phyloP scores from a whole-genome alignment of 2,113 vertebrate genomes.

The Sciurus niger region DNA sequence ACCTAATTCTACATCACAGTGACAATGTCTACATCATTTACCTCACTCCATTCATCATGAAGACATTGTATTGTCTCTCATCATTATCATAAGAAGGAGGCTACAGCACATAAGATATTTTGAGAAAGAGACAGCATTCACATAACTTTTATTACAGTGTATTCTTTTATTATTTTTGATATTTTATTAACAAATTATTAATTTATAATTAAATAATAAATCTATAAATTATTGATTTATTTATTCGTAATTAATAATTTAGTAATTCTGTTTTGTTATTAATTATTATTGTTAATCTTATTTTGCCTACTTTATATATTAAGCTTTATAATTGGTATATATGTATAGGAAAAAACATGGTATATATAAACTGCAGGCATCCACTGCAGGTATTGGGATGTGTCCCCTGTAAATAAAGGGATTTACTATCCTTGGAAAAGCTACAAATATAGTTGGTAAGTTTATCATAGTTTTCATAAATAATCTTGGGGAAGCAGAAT shows the following conservation, averaged over 20 bases:
- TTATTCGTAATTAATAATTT: no score
- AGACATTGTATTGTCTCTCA: not conserved
- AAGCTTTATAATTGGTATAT: not conserved
- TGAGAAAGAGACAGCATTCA: not conserved
- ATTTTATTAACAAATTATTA: no score
- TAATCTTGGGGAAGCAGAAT: not conserved
- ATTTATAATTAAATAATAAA: no score
- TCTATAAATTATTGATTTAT: no score
- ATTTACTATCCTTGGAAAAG: not conserved
- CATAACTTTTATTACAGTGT: not conserved
- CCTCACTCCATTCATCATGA: not conserved
- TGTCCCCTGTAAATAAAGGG: not conserved
- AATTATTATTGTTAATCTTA: not conserved
- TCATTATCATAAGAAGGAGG: not conserved
- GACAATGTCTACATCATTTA: not conserved
- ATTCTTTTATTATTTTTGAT: not conserved
- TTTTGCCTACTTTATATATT: not conserved
- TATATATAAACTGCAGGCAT: not conserved
- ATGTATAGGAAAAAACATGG: not conserved
- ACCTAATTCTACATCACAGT: not conserved
- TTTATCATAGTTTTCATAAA: constrained; percentile 46
- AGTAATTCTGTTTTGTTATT: not conserved
- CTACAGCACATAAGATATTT: not conserved
- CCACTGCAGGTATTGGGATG: not conserved
- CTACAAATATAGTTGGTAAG: not conserved